Evolutionary conservation across 2,113 vertebrate species (phyloP), one percentile per base, ranked within the genome.

Genomic region (Cichladusa arquata): DNA sequence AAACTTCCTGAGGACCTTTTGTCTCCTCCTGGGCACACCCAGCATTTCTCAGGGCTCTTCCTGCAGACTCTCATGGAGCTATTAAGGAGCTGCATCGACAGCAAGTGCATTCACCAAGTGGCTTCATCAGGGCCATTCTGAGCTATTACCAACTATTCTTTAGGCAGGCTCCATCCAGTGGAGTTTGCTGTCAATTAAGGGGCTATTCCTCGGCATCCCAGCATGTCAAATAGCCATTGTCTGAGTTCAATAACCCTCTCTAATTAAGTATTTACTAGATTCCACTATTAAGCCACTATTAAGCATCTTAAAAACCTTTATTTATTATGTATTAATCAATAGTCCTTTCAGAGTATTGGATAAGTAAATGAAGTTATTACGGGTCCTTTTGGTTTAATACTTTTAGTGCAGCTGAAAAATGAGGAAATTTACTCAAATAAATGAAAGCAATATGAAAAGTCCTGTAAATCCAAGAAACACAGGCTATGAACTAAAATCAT

Each of bases 211-310:
- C 36, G n/a, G 61, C 84, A 74, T 90, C 70, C 79, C 83, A 60
- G 82, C 79, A 92, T 54, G 90, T 96, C 92, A 88, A 86, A 96
- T 74, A 84, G 77, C 80, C 90, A 81, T 93, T 90, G 76, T 78
- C 88, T 73, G 80, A 81, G 88, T 60, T 94, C 96, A 92, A 96
- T 94, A 96, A 92, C 85, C 82, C 72, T 78, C 88, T 71, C 95
- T 95, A 96, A 95, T 96, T 90, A 96, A 96, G 88, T 94, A 97
- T 96, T 97, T 96, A 96, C 96, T 95, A 95, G 93, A 93, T 93
- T 90, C 92, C 70, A 90, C 92, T 93, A 93, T 93, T 95, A 96
- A 92, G 91, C 81, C 79, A 40, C 92, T 95, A 92, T 93, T 93
- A 93, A 94, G 76, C 86, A 88, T 95, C 88, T 93, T 79, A 74